Evolutionary conservation across 2,888 invertebrate genomes (phyloP).

Genomic region (Cynaeus angustus): DNA sequence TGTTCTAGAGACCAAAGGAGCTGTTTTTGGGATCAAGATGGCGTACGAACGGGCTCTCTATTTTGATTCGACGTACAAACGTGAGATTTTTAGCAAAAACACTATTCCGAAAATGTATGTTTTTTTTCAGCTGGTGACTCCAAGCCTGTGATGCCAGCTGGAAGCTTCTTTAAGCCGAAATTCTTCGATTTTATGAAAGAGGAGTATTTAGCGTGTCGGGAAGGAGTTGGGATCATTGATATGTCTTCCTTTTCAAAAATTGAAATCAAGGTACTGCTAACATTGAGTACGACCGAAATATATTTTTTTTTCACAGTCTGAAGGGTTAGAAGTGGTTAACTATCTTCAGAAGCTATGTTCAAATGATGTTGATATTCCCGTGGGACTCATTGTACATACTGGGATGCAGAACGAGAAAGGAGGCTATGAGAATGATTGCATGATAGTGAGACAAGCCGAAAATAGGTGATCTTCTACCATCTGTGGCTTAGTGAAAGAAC

Average conservation of each 20-base stretch:
- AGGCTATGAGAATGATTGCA: slow-evolving; percentile 84
- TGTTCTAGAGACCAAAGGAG: slow-evolving; percentile 77
- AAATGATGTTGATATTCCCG: slow-evolving; percentile 78
- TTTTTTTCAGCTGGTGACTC: slow-evolving; percentile 70
- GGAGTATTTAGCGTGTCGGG: slow-evolving; percentile 83
- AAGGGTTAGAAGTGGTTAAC: slow-evolving; percentile 75
- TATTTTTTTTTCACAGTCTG: slow-evolving; percentile 70
- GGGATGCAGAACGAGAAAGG: slow-evolving; percentile 83
- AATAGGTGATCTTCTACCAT: too few species aligned
- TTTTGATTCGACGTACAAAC: slow-evolving; percentile 74
- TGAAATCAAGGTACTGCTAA: slow-evolving; percentile 77
- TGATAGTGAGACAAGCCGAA: slow-evolving; percentile 77
- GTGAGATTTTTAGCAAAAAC: slow-evolving; percentile 11
- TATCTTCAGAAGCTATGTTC: slow-evolving; percentile 80
- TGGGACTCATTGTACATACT: slow-evolving; percentile 79
- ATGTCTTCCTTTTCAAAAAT: slow-evolving; percentile 87
- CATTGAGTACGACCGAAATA: slow-evolving; percentile 19
- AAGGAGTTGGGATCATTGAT: slow-evolving; percentile 85
- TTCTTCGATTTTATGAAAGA: slow-evolving; percentile 81
- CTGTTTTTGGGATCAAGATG: slow-evolving; percentile 82
- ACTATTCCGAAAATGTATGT: not conserved
- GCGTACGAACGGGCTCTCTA: slow-evolving; percentile 83
- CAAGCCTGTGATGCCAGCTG: slow-evolving; percentile 74
- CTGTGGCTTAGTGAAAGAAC: too few species aligned
- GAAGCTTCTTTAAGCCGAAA: slow-evolving; percentile 80